Base-by-base conservation (phyloP, 2,888 invertebrate species). In the Barypeithes pellucidus region DNA sequence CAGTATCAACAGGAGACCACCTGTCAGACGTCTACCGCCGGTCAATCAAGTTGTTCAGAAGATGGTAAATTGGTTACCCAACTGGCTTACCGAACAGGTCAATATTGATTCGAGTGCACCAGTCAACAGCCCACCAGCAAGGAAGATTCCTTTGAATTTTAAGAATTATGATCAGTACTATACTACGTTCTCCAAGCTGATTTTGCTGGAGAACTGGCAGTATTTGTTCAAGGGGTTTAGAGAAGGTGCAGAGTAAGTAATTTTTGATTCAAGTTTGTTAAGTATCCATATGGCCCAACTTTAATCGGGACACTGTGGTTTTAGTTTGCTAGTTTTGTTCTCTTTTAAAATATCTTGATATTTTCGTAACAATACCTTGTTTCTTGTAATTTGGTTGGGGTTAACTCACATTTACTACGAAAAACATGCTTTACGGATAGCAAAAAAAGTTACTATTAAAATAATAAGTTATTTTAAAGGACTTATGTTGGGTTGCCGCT, bases 121-220 rank as follows among this genome's bases (percentile, higher is more conserved):
- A 5, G 88, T 90, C 24, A 87, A 88, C 24, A 82, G 76, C 0
- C 54, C 67, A 0, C 47, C 87, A 3, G 85, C 91, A 1, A 81
- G 87, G 78, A 87, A 88, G 3, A 88, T 92, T 79, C 87, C 90
- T 14, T 87, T 87, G 79, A 84, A 85, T 18, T 93, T 91, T 81
- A 80, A 80, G 2, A 88, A 85, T 57, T 90, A 89, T 79, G 85
- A 86, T 9, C 89, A 92, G 73, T 94, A 94, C 84, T 87, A 82
- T 77, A 88, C 88, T 61, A 84, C 88, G 50, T 85, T 90, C 61
- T 87, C 88, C 16, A 90, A 91, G 60, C 83, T 91, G 63, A 84
- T 92, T 52, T 83, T 91, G 5, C 86, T 90, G 82, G 92, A 92
- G 82, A 88, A 90, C 52, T 92, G 92, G 92, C 88, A 89, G 36